Evolutionary conservation across 2,113 vertebrate species (phyloP).

Genomic region (Scortum barcoo): DNA sequence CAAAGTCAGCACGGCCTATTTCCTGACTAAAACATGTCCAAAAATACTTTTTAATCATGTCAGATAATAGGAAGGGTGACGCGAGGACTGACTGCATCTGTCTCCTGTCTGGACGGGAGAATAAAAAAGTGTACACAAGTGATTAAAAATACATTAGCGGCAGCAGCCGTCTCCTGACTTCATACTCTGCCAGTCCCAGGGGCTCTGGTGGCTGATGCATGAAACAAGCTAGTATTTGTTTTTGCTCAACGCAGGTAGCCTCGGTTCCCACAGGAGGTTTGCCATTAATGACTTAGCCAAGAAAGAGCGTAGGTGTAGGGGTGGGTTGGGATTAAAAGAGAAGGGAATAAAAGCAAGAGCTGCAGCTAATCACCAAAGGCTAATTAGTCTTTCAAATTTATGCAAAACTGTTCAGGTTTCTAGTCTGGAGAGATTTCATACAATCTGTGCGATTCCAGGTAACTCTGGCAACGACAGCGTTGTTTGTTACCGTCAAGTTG

Average conservation of each 20-base stretch:
- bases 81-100: constrained; percentile 25
- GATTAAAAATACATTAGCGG: constrained; percentile 75
- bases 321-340: constrained; percentile 70
- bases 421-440: constrained; percentile 63
- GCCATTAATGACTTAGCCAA: constrained; percentile 70
- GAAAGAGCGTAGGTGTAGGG: constrained; percentile 56
- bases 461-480: constrained; percentile 33
- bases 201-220: constrained; percentile 55
- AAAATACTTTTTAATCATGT: constrained; percentile 42
- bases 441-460: constrained; percentile 71
- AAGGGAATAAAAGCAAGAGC: constrained; percentile 68
- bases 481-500: constrained; percentile 64
- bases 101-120: constrained; percentile 47
- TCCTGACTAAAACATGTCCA: constrained; percentile 5
- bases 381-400: constrained; percentile 80
- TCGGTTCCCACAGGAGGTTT: constrained; percentile 62
- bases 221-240: constrained; percentile 76
- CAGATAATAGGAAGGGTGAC: constrained; percentile 47
- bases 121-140: constrained; percentile 59
- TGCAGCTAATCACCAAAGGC: constrained; percentile 71
- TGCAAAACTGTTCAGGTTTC: constrained; percentile 59
- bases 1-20: constrained; percentile 5
- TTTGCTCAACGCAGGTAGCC: constrained; percentile 73
- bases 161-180: constrained; percentile 52
- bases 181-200: constrained; percentile 51